A percentile compares a stretch with the other conserved stretches of the same genome.
Evolutionary conservation across 2,888 invertebrate species (phyloP).

Genomic region (Habroteleia sp.): DNA sequence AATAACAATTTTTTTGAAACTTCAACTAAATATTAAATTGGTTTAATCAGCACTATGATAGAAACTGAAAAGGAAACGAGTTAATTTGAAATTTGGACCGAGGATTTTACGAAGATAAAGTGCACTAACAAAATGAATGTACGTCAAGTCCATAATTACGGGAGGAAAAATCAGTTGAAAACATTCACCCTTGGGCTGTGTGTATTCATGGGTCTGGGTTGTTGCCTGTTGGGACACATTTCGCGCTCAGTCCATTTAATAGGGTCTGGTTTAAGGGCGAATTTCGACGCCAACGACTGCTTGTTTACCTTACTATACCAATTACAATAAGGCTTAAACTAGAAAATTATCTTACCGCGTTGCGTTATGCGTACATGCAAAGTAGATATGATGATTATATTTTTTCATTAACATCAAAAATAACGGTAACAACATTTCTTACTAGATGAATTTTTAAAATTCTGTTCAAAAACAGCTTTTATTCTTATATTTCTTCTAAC

Average conservation of each 20-base stretch:
- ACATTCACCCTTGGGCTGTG: slow-evolving; percentile 21
- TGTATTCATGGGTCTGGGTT: slow-evolving; percentile 15
- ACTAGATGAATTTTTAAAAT: no score
- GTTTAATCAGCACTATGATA: not conserved
- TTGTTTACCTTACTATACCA: slow-evolving; percentile 30
- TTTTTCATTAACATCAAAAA: no score
- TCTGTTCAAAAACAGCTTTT: no score
- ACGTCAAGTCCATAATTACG: slow-evolving; percentile 36
- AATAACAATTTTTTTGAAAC: not conserved
- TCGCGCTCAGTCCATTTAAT: slow-evolving; percentile 49
- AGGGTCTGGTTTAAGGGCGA: slow-evolving; percentile 31
- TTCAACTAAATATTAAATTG: not conserved
- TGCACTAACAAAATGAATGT: slow-evolving; percentile 9
- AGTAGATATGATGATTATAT: no score
- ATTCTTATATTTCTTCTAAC: no score
- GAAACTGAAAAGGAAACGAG: not conserved
- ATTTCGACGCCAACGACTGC: slow-evolving; percentile 18
- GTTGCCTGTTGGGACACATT: slow-evolving; percentile 44
- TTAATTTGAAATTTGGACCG: slow-evolving; percentile 13
- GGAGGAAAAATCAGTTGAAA: slow-evolving; percentile 37
- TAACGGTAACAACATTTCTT: no score
- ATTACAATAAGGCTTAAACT: slow-evolving; percentile 43
- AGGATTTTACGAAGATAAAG: slow-evolving; percentile 18
- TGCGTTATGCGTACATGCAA: slow-evolving; percentile 2
- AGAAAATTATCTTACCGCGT: slow-evolving; percentile 37